phyloP scores from a whole-genome alignment of 2,888 invertebrate genomes.

The Piscicola geometra region DNA sequence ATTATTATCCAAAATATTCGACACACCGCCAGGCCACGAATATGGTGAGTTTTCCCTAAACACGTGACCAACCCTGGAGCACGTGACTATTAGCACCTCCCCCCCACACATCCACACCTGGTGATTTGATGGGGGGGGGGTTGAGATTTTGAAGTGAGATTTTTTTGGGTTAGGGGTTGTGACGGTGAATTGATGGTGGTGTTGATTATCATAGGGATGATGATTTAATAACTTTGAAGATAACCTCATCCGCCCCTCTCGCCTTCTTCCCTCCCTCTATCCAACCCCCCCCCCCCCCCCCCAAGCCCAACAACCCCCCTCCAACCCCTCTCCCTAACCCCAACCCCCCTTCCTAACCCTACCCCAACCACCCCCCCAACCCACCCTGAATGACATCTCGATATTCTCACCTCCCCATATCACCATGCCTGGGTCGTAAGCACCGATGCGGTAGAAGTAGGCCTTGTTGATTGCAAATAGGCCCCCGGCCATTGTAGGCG shows the following conservation, averaged over 20 bases:
- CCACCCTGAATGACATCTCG: slow-evolving; percentile 87
- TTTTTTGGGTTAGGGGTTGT: too few species aligned
- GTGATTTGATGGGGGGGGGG: background rate
- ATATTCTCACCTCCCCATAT: slow-evolving; percentile 99
- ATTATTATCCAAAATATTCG: slow-evolving; percentile 84
- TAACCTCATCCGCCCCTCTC: background rate
- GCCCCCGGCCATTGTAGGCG: slow-evolving; percentile 98
- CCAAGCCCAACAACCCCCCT: background rate
- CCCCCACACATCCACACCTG: slow-evolving; percentile 57
- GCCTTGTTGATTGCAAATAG: slow-evolving; percentile 87
- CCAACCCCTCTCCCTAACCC: background rate
- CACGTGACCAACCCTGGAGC: slow-evolving; percentile 56
- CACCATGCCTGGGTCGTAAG: slow-evolving; percentile 97
- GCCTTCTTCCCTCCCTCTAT: background rate
- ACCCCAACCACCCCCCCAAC: slow-evolving; percentile 32
- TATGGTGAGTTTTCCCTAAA: slow-evolving; percentile 73
- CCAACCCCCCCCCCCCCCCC: background rate
- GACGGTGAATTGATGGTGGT: too few species aligned
- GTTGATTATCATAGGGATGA: background rate
- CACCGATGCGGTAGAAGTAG: slow-evolving; percentile 90
- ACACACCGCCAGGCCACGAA: slow-evolving; percentile 90
- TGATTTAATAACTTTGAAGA: background rate
- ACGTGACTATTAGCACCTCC: slow-evolving; percentile 54
- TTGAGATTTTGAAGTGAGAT: background rate
- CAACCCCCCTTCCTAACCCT: background rate